Conservation (phyloP, 2,113 vertebrate species). For the Paedocypris sp. region DNA sequence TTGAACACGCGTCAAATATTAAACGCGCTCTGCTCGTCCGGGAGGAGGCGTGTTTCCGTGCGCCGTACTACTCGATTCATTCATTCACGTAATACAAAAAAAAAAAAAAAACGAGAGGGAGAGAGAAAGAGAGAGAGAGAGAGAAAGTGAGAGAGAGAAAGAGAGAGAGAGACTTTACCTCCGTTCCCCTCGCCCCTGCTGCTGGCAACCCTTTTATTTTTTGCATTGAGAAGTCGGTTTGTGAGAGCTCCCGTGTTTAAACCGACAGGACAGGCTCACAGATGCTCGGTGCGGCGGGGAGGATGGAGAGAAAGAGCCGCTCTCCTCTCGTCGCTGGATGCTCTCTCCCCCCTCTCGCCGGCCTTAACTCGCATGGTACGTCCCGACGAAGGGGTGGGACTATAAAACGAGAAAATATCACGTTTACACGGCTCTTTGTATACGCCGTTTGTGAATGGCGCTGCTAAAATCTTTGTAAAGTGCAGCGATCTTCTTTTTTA, state of each 20-base stretch:
- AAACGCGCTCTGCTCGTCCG: constrained; percentile 56
- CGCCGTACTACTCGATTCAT: constrained; percentile 60
- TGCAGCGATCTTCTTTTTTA: constrained; percentile 16
- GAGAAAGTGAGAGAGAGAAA: constrained; percentile 45
- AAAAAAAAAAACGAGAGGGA: constrained; percentile 18
- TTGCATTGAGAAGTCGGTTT: constrained; percentile 86
- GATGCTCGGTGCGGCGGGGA: constrained; percentile 47
- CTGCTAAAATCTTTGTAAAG: not conserved
- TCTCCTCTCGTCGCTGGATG: constrained; percentile 35
- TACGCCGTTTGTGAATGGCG: constrained; percentile 44
- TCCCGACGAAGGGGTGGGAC: constrained; percentile 59
- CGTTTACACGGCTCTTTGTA: constrained; percentile 59
- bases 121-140: constrained; percentile 35
- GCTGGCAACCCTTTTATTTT: constrained; percentile 72
- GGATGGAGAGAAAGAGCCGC: constrained; percentile 33
- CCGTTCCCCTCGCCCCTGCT: constrained; percentile 65
- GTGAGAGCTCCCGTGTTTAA: constrained; percentile 98
- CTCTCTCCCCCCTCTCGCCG: constrained; percentile 42
- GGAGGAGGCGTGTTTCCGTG: constrained; percentile 58
- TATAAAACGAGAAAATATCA: constrained; percentile 68
- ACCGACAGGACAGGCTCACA: constrained; percentile 82
- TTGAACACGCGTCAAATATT: constrained; percentile 55
- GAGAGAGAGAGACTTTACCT: too few relatives aligned
- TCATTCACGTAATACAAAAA: constrained; percentile 36
- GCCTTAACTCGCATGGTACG: constrained; percentile 68